Conservation (phyloP, 2,888 invertebrate species). For the Agonopterix subpropinquella region DNA sequence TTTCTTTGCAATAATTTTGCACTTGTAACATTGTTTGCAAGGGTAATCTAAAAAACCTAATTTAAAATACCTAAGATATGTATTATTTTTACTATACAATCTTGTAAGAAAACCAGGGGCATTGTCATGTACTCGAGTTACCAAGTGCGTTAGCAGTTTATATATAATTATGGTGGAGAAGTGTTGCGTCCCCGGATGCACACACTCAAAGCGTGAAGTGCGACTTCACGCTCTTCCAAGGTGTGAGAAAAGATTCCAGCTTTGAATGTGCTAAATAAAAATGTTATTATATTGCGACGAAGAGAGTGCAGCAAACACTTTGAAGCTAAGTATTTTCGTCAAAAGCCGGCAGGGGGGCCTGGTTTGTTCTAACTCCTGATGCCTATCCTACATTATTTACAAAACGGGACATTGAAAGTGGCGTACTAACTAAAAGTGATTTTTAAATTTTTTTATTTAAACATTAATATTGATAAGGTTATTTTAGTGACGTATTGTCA, state of each 20-base stretch:
- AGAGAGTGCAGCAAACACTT: background rate
- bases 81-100: too few species aligned
- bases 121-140: too few species aligned
- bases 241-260: background rate
- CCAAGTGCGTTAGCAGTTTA: too few species aligned
- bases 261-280: background rate
- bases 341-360: too few species aligned
- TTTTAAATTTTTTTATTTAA: background rate
- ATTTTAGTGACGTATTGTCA: too few species aligned
- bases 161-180: background rate
- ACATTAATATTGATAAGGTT: too few species aligned
- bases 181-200: background rate
- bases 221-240: background rate
- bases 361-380: background rate
- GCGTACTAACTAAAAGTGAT: background rate
- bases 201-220: background rate
- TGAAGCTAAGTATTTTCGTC: too few species aligned
- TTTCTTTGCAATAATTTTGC: too few species aligned
- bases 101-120: too few species aligned
- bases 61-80: too few species aligned
- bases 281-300: constrained; percentile 9
- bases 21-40: too few species aligned
- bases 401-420: background rate
- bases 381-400: background rate
- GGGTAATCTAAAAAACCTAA: too few species aligned